Conservation (phyloP, 2,797 vertebrate species). For the Phrynocephalus guinanensis region DNA sequence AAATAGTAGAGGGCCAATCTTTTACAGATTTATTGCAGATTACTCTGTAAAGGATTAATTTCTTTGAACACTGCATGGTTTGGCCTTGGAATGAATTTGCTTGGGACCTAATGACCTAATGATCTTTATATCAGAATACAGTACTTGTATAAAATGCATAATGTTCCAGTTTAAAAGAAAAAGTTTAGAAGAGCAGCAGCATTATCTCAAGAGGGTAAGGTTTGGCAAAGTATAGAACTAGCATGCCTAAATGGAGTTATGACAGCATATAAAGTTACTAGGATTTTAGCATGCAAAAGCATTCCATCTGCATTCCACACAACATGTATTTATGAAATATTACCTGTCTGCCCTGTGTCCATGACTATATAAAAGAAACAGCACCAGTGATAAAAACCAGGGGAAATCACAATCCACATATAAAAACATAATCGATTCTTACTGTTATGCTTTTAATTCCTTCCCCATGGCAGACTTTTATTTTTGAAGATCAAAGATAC, state of each 20-base stretch:
- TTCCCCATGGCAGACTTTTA: background rate
- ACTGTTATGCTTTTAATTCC: background rate
- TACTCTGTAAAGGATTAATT: no score
- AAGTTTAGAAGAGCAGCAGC: slow-evolving; percentile 16
- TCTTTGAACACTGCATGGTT: no score
- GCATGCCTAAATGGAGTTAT: slow-evolving; percentile 67
- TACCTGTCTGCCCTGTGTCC: slow-evolving; percentile 99
- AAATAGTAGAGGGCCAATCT: no score
- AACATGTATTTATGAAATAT: slow-evolving; percentile 35
- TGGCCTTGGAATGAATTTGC: no score
- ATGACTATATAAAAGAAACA: slow-evolving; percentile 90
- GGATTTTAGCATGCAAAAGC: slow-evolving; percentile 58
- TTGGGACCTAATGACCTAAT: no score
- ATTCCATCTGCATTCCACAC: slow-evolving; percentile 51
- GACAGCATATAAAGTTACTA: slow-evolving; percentile 39
- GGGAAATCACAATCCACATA: slow-evolving; percentile 30
- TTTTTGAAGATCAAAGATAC: background rate
- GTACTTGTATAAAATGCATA: background rate
- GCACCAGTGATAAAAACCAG: slow-evolving; percentile 70
- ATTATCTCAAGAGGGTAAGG: background rate
- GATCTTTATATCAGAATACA: no score
- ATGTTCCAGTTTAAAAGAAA: background rate
- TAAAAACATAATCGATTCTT: background rate
- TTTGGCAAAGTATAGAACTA: slow-evolving; percentile 7
- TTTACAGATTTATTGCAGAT: no score